phyloP scores from a whole-genome alignment of 2,113 vertebrate species.

The Pterocles burchelli region DNA sequence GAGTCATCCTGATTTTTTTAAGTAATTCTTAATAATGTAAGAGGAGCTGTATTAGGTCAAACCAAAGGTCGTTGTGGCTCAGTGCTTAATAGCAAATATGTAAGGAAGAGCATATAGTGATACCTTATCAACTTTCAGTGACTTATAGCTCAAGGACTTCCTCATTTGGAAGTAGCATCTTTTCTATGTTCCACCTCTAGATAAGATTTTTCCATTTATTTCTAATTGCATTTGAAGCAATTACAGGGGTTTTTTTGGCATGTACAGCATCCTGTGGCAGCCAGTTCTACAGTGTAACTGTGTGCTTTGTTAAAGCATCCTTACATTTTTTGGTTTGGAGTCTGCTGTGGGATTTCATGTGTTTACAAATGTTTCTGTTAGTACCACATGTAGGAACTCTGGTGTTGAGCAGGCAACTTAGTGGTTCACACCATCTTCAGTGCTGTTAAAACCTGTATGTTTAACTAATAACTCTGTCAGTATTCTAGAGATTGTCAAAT shows the following conservation, averaged over 20 bases:
- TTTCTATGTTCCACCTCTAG: not conserved
- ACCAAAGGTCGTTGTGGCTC: not conserved
- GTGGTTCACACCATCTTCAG: not conserved
- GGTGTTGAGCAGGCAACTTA: not conserved
- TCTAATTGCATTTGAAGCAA: not conserved
- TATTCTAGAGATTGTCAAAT: not conserved
- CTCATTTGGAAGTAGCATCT: not conserved
- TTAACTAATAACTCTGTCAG: not conserved
- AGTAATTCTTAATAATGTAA: not conserved
- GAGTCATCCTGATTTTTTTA: not conserved
- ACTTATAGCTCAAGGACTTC: not conserved
- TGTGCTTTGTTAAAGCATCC: not conserved
- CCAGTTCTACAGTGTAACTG: not conserved
- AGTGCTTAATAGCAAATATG: not conserved
- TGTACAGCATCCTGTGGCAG: not conserved
- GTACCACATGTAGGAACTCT: not conserved
- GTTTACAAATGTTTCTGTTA: not conserved
- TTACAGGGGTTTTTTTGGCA: not conserved
- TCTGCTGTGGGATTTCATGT: fast-evolving
- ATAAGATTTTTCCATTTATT: not conserved
- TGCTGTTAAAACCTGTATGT: not conserved
- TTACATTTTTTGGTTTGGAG: not conserved
- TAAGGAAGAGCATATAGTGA: not conserved
- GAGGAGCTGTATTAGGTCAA: not conserved
- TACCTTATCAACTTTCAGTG: not conserved